Percentiles rank a stretch among this genome's conserved stretches.
Conservation (phyloP, 1,140 invertebrate species). For the Drosophila orena region DNA sequence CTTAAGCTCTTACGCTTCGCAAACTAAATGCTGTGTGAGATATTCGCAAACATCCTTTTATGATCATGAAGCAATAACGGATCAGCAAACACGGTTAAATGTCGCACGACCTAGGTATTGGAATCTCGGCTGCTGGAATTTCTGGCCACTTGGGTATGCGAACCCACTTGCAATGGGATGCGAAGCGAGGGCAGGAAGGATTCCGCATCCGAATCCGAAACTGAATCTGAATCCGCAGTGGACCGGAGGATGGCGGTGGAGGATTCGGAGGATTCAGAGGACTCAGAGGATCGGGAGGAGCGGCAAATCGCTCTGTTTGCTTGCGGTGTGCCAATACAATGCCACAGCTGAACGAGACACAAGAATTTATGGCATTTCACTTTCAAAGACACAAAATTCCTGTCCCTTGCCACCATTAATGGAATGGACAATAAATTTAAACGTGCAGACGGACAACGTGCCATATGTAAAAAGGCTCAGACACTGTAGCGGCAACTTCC, state of each 20-base stretch:
- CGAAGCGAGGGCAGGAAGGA: conserved; percentile 12
- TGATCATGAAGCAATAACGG: conserved; percentile 69
- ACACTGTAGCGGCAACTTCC: conserved; percentile 59
- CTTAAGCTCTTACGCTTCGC: conserved; percentile 4
- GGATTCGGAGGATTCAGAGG: conserved; percentile 6
- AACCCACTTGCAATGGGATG: conserved; percentile 7
- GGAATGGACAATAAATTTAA: conserved; percentile 82
- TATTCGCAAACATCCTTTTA: conserved; percentile 72
- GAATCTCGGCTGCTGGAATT: conserved; percentile 71
- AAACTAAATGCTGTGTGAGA: conserved; percentile 33
- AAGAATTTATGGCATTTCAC: conserved; percentile 83
- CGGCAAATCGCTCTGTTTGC: conserved; percentile 71
- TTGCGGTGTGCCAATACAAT: conserved; percentile 70
- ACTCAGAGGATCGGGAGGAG: conserved; percentile 19
- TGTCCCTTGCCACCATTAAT: conserved; percentile 82
- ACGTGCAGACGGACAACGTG: conserved; percentile 80
- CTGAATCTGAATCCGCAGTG: conserved; percentile 4
- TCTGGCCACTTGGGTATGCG: conserved; percentile 37
- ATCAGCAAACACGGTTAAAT: conserved; percentile 54
- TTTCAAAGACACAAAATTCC: conserved; percentile 80
- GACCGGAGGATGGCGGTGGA: background rate
- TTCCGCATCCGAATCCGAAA: background rate
- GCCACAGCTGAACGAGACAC: conserved; percentile 74
- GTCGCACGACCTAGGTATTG: conserved; percentile 68
- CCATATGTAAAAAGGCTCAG: conserved; percentile 73